Evolutionary conservation across 2,888 invertebrate genomes (phyloP).

Genomic region (Myopa tessellatipennis): DNA sequence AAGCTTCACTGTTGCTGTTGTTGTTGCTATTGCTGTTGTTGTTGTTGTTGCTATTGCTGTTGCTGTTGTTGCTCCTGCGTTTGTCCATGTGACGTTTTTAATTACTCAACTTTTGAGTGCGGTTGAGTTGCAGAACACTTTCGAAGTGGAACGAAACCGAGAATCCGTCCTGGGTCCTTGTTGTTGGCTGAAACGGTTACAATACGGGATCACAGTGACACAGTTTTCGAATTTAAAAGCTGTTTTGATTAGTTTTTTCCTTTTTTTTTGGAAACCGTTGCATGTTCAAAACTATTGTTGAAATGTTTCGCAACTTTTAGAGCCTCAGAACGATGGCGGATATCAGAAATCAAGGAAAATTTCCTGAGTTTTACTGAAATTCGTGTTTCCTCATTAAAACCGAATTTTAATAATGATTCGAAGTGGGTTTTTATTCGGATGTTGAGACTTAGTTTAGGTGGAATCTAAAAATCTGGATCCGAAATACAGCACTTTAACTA

Average conservation of each 20-base stretch:
- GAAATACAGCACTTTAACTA: no score
- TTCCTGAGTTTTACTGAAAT: no score
- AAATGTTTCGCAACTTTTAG: no score
- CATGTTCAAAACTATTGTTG: no score
- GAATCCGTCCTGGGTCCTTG: background rate
- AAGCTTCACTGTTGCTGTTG: slow-evolving; percentile 9
- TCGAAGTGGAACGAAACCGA: no score
- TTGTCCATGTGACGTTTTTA: slow-evolving; percentile 46
- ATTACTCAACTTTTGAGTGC: slow-evolving; percentile 54
- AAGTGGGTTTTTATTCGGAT: no score
- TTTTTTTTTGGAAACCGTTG: background rate
- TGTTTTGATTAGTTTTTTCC: background rate
- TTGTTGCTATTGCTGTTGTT: background rate
- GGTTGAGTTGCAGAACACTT: slow-evolving; percentile 36
- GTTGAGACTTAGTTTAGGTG: no score
- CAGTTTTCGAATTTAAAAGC: no score
- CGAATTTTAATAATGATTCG: background rate
- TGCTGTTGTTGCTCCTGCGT: slow-evolving; percentile 10
- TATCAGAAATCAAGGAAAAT: no score
- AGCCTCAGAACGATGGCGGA: background rate
- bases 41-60: slow-evolving; percentile 1
- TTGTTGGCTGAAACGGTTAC: background rate
- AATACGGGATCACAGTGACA: background rate
- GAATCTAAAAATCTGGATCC: no score
- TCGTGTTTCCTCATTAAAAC: no score